These are phyloP conservation scores for Dicaeum eximium DNA, from an alignment of 2,113 vertebrate species.

Conservation along the genomic window DNA sequence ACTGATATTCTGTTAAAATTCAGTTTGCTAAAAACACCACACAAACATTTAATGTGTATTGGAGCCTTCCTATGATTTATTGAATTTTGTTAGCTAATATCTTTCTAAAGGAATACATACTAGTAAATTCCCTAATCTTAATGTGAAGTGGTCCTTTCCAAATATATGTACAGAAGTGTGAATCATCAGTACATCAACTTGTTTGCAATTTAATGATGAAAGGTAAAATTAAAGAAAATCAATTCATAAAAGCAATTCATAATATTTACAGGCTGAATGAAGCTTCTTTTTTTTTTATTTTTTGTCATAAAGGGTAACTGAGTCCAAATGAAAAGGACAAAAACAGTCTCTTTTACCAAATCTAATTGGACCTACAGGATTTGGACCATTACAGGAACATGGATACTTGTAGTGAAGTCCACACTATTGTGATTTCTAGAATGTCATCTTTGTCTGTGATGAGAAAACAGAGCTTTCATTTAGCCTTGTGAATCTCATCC, in stretches of 20 bases:
- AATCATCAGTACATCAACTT: neutral
- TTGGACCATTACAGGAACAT: neutral
- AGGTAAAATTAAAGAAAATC: neutral
- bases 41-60: neutral
- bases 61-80: neutral
- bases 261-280: neutral
- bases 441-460: neutral
- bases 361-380: neutral
- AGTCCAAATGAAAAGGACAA: neutral
- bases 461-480: neutral
- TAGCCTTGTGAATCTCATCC: neutral
- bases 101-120: neutral
- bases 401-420: neutral
- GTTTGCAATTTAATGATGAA: neutral
- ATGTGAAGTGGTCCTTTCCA: neutral
- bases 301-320: neutral
- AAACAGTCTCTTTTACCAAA: neutral
- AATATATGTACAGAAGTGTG: neutral
- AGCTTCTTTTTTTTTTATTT: neutral
- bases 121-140: neutral
- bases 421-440: neutral
- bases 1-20: neutral
- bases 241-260: neutral
- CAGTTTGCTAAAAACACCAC: neutral
- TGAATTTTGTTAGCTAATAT: neutral